Evolutionary conservation across 2,888 invertebrate species (phyloP).

Genomic region (Hirtodrosophila histrioides): DNA sequence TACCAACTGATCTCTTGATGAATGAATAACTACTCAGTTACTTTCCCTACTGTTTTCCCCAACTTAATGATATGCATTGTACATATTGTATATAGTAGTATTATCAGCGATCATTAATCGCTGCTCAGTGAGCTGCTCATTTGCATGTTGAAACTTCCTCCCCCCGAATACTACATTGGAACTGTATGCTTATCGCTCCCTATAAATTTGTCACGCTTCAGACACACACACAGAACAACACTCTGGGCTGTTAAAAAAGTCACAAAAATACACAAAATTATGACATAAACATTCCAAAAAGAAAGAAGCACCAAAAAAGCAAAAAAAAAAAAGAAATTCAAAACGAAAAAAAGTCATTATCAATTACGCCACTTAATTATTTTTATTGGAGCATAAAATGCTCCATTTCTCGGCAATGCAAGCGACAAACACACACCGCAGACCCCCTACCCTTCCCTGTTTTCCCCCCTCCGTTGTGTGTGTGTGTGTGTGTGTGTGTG

Average conservation of each 20-base stretch:
- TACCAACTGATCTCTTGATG: no score
- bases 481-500: no score
- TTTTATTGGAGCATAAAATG: conserved; percentile 80
- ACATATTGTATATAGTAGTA: background rate
- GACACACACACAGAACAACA: conserved; percentile 12
- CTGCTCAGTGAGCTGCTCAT: conserved; percentile 13
- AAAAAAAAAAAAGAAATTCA: conserved; percentile 30
- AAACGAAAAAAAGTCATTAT: conserved; percentile 69
- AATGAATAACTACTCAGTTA: no score
- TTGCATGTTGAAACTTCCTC: conserved; percentile 47
- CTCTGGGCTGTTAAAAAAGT: conserved; percentile 22
- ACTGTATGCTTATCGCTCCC: conserved; percentile 50
- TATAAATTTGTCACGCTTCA: conserved; percentile 61
- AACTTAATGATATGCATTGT: no score
- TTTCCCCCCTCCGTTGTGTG: no score
- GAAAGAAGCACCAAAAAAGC: no score
- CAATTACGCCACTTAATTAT: conserved; percentile 80
- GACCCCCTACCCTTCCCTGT: conserved; percentile 3
- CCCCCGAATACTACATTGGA: conserved; percentile 7
- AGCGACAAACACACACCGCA: conserved; percentile 30
- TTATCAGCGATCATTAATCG: conserved; percentile 19
- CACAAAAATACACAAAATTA: conserved; percentile 35
- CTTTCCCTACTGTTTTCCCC: no score
- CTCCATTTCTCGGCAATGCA: conserved; percentile 68
- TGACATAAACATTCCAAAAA: conserved; percentile 39